Conservation (phyloP, 2,888 invertebrate species). For the Leptopilina drosophilae region DNA sequence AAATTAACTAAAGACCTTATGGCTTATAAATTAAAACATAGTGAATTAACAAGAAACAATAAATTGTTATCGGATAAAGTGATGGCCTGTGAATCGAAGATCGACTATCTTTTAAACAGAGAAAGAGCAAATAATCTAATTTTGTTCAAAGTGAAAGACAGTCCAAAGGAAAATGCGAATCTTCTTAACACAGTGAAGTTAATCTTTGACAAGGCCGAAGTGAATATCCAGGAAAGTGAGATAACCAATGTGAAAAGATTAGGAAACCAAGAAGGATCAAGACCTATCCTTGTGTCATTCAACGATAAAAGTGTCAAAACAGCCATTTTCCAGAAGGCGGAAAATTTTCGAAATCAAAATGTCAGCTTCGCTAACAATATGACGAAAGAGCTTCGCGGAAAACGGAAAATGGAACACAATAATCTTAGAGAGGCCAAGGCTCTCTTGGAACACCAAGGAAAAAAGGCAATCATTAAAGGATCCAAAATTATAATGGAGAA, state of each 20-base stretch:
- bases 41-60: neutral
- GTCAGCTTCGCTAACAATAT: neutral
- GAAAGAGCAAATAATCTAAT: slow-evolving; percentile 5
- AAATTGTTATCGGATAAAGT: neutral
- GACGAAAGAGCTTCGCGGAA: neutral
- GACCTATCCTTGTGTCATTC: neutral
- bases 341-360: neutral
- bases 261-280: neutral
- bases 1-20: too few relatives aligned
- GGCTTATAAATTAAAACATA: too few relatives aligned
- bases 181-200: neutral
- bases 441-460: neutral
- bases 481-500: neutral
- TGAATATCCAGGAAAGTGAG: neutral
- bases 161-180: neutral
- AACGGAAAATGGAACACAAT: neutral
- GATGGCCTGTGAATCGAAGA: neutral
- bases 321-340: neutral
- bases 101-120: neutral
- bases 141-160: slow-evolving; percentile 20
- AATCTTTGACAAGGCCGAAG: neutral
- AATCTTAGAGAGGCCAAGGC: neutral
- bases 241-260: neutral
- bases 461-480: too few relatives aligned
- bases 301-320: neutral